A percentile compares a stretch with the other conserved stretches of the same genome.
Evolutionary conservation across 2,888 invertebrate genomes (phyloP).

Genomic region (Synanthedon vespiformis): DNA sequence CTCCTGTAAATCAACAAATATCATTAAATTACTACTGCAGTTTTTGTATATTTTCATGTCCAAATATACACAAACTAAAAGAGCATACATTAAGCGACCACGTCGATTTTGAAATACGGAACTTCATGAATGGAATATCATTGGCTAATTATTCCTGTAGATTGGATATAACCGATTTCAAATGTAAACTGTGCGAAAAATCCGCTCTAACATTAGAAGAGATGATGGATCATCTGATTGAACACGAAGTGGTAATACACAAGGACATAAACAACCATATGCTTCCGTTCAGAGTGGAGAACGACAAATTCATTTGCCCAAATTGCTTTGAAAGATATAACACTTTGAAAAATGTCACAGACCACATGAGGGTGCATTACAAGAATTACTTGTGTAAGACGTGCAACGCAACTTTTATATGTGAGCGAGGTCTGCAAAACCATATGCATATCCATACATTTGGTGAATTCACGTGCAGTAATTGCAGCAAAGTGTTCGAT

Average conservation of each 20-base stretch:
- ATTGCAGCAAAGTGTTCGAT: constrained; percentile 12
- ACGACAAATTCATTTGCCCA: constrained; percentile 18
- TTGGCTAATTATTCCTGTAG: constrained; percentile 36
- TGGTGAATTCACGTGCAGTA: constrained; percentile 16
- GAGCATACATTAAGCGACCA: neutral
- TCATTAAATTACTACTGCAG: constrained; percentile 1
- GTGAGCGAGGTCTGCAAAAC: constrained; percentile 2
- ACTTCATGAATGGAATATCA: constrained; percentile 13
- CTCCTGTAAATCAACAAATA: constrained; percentile 5
- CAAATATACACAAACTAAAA: neutral
- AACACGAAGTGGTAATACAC: constrained; percentile 31
- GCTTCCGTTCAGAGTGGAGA: constrained; percentile 26
- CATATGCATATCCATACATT: constrained; percentile 8
- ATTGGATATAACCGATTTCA: constrained; percentile 36
- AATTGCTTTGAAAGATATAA: constrained; percentile 18
- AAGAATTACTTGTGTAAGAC: constrained; percentile 2
- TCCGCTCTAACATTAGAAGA: constrained; percentile 23
- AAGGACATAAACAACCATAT: constrained; percentile 44
- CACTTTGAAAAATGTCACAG: constrained; percentile 13
- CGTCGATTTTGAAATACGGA: constrained; percentile 8
- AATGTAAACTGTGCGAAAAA: constrained; percentile 30
- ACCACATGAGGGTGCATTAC: constrained; percentile 1
- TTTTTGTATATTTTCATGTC: neutral
- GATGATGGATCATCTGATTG: constrained; percentile 36
- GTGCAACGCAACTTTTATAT: constrained; percentile 16